These are phyloP conservation scores for Semotilus atromaculatus DNA, from an alignment of 2,797 vertebrate genomes.

Conservation along the genomic window DNA sequence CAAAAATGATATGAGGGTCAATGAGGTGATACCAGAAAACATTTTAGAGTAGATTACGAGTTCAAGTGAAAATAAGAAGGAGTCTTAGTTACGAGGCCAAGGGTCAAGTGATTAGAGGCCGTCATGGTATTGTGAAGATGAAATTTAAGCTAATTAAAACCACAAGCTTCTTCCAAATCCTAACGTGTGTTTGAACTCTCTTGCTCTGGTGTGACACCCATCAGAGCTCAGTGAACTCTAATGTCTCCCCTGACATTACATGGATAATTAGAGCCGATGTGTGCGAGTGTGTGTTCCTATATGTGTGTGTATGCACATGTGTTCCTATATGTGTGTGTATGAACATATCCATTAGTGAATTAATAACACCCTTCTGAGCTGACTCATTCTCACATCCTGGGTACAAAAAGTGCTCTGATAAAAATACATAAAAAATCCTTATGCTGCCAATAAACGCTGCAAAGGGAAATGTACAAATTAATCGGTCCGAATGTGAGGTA, in stretches of 20 bases:
- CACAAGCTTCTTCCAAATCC: slow-evolving; percentile 32
- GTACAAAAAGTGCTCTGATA: slow-evolving; percentile 15
- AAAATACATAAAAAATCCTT: slow-evolving; percentile 11
- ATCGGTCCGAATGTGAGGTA: slow-evolving; percentile 6
- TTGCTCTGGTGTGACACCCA: slow-evolving; percentile 29
- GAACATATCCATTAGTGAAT: slow-evolving; percentile 34
- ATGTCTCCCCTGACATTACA: slow-evolving; percentile 50
- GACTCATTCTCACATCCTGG: slow-evolving; percentile 24
- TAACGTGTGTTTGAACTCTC: slow-evolving; percentile 39
- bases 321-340: slow-evolving; percentile 40
- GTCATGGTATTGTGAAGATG: slow-evolving; percentile 8
- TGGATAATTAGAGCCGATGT: slow-evolving; percentile 57
- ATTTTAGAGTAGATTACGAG: slow-evolving; percentile 15
- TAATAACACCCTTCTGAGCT: slow-evolving; percentile 23
- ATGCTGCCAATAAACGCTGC: background rate
- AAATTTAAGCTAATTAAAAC: slow-evolving; percentile 50
- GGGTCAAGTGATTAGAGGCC: slow-evolving; percentile 41
- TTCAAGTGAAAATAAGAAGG: slow-evolving; percentile 19
- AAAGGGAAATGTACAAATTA: slow-evolving; percentile 17
- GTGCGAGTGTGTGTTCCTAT: slow-evolving; percentile 14
- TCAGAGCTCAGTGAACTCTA: slow-evolving; percentile 50
- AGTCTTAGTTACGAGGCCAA: slow-evolving; percentile 42
- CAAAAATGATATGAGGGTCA: slow-evolving; percentile 24
- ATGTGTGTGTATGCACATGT: background rate
- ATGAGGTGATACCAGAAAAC: slow-evolving; percentile 4